phyloP scores from a whole-genome alignment of 2,888 invertebrate species.

The Podabrus alpinus region DNA sequence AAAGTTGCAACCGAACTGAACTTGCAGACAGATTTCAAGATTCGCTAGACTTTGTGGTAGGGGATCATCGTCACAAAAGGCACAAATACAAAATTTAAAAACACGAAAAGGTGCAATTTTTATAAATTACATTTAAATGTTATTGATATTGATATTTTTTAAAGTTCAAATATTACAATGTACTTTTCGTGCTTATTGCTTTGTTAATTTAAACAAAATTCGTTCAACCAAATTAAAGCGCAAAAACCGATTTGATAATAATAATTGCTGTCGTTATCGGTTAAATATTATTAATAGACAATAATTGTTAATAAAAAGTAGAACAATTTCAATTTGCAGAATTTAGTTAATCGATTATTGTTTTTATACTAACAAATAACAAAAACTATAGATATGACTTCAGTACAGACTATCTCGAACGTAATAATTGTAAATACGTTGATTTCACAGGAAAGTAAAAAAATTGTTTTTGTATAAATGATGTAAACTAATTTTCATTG shows the following conservation, averaged over 20 bases:
- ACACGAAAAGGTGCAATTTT: background rate
- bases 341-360: background rate
- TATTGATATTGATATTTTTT: background rate
- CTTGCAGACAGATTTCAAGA: conserved; percentile 1
- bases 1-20: conserved; percentile 8
- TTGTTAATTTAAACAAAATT: background rate
- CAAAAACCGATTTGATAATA: background rate
- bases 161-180: background rate
- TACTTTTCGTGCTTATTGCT: background rate
- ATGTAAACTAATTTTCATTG: background rate
- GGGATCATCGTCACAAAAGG: background rate
- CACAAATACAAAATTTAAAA: background rate
- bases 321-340: background rate
- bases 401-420: background rate
- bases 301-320: background rate
- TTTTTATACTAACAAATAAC: no score
- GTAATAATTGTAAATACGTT: background rate
- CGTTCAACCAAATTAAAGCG: background rate
- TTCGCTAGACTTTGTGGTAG: conserved; percentile 1
- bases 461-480: background rate
- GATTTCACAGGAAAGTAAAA: background rate
- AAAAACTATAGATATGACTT: no score
- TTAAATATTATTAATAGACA: background rate
- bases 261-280: background rate
- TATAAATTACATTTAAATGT: background rate